Percentiles rank a stretch among this genome's conserved stretches.
Evolutionary conservation across 2,797 vertebrate genomes (phyloP).

Genomic region (Lithobates pipiens): DNA sequence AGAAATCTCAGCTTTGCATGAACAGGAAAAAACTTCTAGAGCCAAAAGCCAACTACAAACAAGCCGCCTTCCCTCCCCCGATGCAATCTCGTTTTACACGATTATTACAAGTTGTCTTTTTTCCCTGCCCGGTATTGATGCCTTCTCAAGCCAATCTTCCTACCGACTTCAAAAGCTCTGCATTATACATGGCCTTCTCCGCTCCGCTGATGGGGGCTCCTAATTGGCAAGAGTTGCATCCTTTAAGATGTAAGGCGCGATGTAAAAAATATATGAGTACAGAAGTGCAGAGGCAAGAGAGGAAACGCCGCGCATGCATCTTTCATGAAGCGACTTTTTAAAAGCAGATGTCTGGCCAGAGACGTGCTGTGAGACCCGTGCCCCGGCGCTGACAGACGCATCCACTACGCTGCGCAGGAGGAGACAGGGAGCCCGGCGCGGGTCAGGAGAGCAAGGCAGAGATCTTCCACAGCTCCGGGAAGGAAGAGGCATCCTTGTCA

Average conservation of each 20-base stretch:
- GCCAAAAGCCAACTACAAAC: not conserved
- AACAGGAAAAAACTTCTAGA: not conserved
- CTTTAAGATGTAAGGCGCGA: conserved; percentile 44
- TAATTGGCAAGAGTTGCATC: conserved; percentile 46
- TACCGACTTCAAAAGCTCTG: conserved; percentile 23
- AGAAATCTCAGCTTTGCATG: not conserved
- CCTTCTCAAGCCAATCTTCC: conserved; percentile 6
- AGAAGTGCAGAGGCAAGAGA: conserved; percentile 35
- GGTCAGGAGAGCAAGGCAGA: conserved; percentile 35
- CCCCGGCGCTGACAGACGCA: conserved; percentile 53
- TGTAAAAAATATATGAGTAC: conserved; percentile 54
- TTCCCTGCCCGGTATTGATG: not conserved
- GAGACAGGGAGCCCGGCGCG: conserved; percentile 34
- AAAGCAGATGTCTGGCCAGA: conserved; percentile 63
- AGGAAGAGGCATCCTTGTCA: conserved; percentile 29
- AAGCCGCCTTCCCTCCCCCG: not conserved
- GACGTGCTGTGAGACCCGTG: conserved; percentile 59
- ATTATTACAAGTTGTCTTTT: not conserved
- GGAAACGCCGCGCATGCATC: conserved; percentile 47
- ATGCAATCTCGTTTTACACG: not conserved
- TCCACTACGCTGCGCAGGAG: conserved; percentile 30
- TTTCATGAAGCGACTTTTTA: conserved; percentile 50
- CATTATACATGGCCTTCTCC: conserved; percentile 18
- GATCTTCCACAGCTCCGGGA: conserved; percentile 10
- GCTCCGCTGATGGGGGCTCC: not conserved